phyloP scores from a whole-genome alignment of 1,140 invertebrate genomes.

The Papilio polytes region DNA sequence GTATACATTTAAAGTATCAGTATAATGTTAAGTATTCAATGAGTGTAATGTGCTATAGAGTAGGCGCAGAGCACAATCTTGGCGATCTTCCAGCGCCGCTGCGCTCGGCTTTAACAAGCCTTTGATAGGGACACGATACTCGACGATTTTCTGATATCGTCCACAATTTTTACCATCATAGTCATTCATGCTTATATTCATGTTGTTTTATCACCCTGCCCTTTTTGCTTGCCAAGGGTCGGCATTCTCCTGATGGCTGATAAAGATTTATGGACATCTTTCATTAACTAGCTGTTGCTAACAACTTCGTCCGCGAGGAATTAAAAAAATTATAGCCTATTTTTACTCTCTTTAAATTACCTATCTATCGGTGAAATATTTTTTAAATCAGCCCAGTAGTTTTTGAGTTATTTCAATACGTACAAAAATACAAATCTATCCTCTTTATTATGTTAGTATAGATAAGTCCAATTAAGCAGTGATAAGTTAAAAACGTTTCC shows the following conservation, averaged over 20 bases:
- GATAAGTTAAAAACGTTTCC: too few relatives aligned
- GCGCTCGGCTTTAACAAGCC: not conserved
- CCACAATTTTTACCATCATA: not conserved
- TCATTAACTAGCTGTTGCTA: too few relatives aligned
- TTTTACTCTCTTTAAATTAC: too few relatives aligned
- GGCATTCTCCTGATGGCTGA: not conserved
- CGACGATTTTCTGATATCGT: not conserved
- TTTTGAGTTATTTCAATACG: too few relatives aligned
- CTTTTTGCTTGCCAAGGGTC: not conserved
- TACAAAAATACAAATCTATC: too few relatives aligned
- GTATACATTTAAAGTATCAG: not conserved
- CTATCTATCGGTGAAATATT: too few relatives aligned
- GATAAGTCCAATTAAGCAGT: too few relatives aligned
- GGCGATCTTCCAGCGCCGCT: not conserved
- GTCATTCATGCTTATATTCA: not conserved
- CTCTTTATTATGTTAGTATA: too few relatives aligned
- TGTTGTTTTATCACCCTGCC: not conserved
- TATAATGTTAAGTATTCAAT: constrained; percentile 16
- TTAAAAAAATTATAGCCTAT: too few relatives aligned
- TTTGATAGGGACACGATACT: constrained; percentile 12
- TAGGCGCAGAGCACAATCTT: not conserved
- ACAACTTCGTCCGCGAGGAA: too few relatives aligned
- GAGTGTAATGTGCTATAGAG: not conserved
- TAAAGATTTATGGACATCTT: not conserved
- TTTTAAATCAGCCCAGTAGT: too few relatives aligned